phyloP scores from a whole-genome alignment of 2,797 vertebrate genomes.

The Bradypodion pumilum region DNA sequence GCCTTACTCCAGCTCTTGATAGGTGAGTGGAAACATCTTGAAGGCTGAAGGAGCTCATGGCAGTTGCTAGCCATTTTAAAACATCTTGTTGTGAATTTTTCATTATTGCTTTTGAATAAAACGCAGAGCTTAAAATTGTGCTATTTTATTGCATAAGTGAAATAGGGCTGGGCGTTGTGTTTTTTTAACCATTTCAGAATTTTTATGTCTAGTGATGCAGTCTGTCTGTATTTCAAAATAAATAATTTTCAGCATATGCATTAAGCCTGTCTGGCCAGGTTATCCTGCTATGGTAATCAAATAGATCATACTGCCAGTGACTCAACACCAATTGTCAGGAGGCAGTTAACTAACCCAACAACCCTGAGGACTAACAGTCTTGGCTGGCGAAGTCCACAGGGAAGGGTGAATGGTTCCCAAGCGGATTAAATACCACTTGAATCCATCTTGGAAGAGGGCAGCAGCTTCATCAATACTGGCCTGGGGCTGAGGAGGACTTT shows the following conservation, averaged over 20 bases:
- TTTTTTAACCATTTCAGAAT: constrained; percentile 43
- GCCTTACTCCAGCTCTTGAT: constrained; percentile 80
- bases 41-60: background rate
- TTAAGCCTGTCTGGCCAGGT: no score
- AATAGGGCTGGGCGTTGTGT: background rate
- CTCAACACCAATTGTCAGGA: no score
- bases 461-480: no score
- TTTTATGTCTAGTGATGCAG: constrained; percentile 36
- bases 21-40: constrained; percentile 70
- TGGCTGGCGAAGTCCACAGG: no score
- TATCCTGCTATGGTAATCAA: no score
- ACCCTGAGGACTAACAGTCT: no score
- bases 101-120: constrained; percentile 12
- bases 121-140: constrained; percentile 35
- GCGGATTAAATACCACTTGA: no score
- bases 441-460: no score
- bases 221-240: constrained; percentile 7
- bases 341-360: no score
- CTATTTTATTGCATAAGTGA: constrained; percentile 23
- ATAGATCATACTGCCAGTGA: no score
- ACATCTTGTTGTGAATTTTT: constrained; percentile 27
- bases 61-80: background rate
- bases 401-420: no score
- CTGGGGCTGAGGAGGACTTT: no score
- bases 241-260: constrained; percentile 42